These are phyloP conservation scores for Ciconia stormi DNA, from an alignment of 2,113 vertebrate species.

Conservation along the genomic window DNA sequence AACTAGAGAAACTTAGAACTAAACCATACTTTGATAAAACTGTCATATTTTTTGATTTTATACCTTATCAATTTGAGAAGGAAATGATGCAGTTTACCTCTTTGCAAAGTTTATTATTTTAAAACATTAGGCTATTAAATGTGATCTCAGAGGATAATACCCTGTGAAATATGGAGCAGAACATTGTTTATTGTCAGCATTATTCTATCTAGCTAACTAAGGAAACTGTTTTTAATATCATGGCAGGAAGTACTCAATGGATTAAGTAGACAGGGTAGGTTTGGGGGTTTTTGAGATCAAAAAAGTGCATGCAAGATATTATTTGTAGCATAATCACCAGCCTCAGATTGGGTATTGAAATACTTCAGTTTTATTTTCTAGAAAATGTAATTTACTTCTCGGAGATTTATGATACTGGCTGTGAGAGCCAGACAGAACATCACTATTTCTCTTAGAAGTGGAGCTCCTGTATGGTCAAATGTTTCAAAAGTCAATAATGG, in stretches of 20 bases:
- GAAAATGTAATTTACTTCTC: conserved; percentile 1
- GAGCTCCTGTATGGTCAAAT: background rate
- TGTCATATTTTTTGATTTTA: background rate
- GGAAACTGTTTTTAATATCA: background rate
- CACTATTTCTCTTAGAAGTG: background rate
- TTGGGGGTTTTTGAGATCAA: background rate
- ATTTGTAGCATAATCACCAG: background rate
- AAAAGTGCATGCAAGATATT: background rate
- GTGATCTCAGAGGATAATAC: conserved; percentile 1
- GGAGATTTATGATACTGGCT: background rate
- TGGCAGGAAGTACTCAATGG: conserved; percentile 21
- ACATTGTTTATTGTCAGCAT: background rate
- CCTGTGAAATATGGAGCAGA: conserved; percentile 7
- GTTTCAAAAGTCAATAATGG: background rate
- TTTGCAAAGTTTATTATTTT: conserved; percentile 24
- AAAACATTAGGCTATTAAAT: background rate
- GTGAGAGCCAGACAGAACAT: background rate
- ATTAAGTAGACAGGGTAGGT: background rate
- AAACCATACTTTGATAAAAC: background rate
- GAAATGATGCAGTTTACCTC: background rate
- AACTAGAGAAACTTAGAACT: background rate
- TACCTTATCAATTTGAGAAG: background rate
- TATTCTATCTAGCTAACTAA: background rate
- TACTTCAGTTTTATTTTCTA: conserved; percentile 9
- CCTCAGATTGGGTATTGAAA: background rate